These are phyloP conservation scores for Holacanthella duospinosa DNA, from an alignment of 2,888 invertebrate species.

Conservation along the genomic window DNA sequence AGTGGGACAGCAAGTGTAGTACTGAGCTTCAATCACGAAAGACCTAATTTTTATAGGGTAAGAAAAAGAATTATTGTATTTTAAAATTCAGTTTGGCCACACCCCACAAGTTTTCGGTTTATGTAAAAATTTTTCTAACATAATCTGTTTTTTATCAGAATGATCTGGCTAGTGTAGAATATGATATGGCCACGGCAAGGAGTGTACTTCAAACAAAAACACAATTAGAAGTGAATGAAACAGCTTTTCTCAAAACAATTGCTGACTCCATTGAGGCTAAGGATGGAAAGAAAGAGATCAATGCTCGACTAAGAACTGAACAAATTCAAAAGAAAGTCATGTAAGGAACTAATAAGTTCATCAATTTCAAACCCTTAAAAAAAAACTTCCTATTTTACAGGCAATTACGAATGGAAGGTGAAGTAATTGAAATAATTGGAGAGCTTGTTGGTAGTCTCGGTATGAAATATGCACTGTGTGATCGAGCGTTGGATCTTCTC, in stretches of 20 bases:
- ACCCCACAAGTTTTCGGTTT: too few relatives aligned
- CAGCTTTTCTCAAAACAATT: conserved; percentile 50
- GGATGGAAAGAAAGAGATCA: conserved; percentile 28
- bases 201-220: conserved; percentile 54
- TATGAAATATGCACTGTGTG: conserved; percentile 59
- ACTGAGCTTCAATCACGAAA: background rate
- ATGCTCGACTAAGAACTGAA: conserved; percentile 19
- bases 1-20: background rate
- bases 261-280: conserved; percentile 37
- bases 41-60: background rate
- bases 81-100: background rate
- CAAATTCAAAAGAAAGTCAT: conserved; percentile 10
- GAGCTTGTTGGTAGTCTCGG: conserved; percentile 44
- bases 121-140: too few relatives aligned
- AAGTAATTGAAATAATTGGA: conserved; percentile 37
- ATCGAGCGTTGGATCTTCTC: conserved; percentile 57
- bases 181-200: conserved; percentile 55
- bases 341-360: background rate
- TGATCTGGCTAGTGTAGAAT: conserved; percentile 41
- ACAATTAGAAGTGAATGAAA: conserved; percentile 45
- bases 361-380: background rate
- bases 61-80: background rate
- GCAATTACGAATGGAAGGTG: conserved; percentile 31
- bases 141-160: too few relatives aligned
- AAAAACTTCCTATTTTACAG: conserved; percentile 11